These are phyloP conservation scores for Alloplasta piceator DNA, from an alignment of 2,888 invertebrate genomes.

Conservation along the genomic window DNA sequence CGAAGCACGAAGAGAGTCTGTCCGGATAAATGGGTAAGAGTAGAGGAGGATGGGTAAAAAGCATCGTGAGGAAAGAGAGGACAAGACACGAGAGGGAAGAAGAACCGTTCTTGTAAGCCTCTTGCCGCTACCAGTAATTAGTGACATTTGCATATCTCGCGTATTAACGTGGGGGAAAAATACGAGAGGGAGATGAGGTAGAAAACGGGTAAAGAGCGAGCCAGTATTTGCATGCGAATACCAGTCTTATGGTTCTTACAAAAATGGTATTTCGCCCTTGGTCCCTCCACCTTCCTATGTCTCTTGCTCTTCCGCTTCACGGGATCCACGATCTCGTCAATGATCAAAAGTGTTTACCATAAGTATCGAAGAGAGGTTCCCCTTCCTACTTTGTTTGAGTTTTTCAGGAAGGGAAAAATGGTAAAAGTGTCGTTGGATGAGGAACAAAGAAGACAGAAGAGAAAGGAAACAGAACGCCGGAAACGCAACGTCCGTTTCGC, in stretches of 20 bases:
- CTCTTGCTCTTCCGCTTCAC: neutral
- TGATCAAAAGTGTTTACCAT: slow-evolving; percentile 77
- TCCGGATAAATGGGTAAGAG: slow-evolving; percentile 56
- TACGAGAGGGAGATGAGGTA: slow-evolving; percentile 35
- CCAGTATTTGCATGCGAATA: slow-evolving; percentile 81
- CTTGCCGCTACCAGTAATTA: slow-evolving; percentile 79
- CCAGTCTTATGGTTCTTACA: slow-evolving; percentile 70
- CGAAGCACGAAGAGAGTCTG: slow-evolving; percentile 38
- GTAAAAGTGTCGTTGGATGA: slow-evolving; percentile 49
- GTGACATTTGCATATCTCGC: slow-evolving; percentile 81
- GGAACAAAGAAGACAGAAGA: slow-evolving; percentile 30
- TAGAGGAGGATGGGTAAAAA: slow-evolving; percentile 30
- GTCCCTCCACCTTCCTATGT: slow-evolving; percentile 9
- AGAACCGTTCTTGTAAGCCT: slow-evolving; percentile 76
- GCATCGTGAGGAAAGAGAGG: slow-evolving; percentile 45
- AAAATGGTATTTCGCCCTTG: slow-evolving; percentile 71
- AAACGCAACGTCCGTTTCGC: slow-evolving; percentile 37
- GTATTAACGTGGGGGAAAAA: slow-evolving; percentile 64
- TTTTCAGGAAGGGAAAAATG: slow-evolving; percentile 25
- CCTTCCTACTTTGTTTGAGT: slow-evolving; percentile 49
- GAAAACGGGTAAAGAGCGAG: slow-evolving; percentile 55
- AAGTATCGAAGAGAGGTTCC: slow-evolving; percentile 65
- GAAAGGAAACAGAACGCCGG: slow-evolving; percentile 33
- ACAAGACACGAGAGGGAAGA: slow-evolving; percentile 61
- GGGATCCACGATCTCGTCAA: slow-evolving; percentile 72